Evolutionary conservation across 2,888 invertebrate species (phyloP).

Genomic region (Drosophila kanekoi): DNA sequence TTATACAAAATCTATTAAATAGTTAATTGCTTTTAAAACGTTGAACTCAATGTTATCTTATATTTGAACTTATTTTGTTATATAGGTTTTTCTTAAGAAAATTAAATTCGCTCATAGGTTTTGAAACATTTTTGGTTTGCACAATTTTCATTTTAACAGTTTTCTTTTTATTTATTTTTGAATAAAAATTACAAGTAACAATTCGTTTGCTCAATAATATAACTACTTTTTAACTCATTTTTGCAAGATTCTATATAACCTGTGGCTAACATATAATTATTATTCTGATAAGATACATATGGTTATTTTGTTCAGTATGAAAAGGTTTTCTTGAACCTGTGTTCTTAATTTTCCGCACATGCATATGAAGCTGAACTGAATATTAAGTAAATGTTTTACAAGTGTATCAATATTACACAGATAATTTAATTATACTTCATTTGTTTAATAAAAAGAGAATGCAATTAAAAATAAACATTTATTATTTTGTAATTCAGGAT

Average conservation of each 20-base stretch:
- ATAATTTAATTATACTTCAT: no score
- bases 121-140: constrained; percentile 37
- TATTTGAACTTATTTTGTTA: constrained; percentile 55
- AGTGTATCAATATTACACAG: constrained; percentile 7
- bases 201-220: constrained; percentile 26
- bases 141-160: constrained; percentile 21
- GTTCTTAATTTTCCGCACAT: background rate
- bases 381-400: background rate
- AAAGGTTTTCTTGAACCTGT: constrained; percentile 8
- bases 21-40: constrained; percentile 74
- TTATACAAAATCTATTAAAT: constrained; percentile 69
- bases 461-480: constrained; percentile 32
- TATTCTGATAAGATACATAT: constrained; percentile 23
- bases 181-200: constrained; percentile 41
- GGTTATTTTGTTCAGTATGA: constrained; percentile 13
- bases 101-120: constrained; percentile 74
- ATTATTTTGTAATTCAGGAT: constrained; percentile 16
- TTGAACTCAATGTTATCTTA: constrained; percentile 40
- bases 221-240: constrained; percentile 27
- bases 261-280: constrained; percentile 24
- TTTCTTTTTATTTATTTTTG: background rate
- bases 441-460: no score
- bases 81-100: constrained; percentile 57
- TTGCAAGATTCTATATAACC: constrained; percentile 26
- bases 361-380: background rate